phyloP scores from a whole-genome alignment of 2,888 invertebrate species.

The Lithosia quadra region DNA sequence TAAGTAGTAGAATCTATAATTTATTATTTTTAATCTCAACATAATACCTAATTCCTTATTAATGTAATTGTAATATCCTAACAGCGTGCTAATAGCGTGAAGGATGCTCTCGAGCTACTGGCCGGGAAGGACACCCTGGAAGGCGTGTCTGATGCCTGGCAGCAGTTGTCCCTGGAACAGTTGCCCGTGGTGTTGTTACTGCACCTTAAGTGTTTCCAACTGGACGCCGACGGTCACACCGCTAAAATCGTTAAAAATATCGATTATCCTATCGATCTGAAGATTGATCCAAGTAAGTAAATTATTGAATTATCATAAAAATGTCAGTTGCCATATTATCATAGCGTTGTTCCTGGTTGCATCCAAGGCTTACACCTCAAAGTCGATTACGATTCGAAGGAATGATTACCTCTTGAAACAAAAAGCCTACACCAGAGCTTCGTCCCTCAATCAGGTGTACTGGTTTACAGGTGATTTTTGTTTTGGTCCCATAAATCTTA shows the following conservation, averaged over 20 bases:
- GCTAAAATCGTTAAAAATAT: constrained; percentile 97
- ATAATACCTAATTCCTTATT: not conserved
- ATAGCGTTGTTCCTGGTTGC: not conserved
- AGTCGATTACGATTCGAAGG: too few relatives aligned
- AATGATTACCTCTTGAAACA: too few relatives aligned
- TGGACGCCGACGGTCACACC: constrained; percentile 94
- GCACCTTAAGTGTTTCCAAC: constrained; percentile 98
- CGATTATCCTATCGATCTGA: constrained; percentile 95
- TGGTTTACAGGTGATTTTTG: too few relatives aligned
- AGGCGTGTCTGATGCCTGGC: constrained; percentile 96
- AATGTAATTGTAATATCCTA: constrained; percentile 9
- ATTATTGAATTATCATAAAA: not conserved
- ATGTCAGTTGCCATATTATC: not conserved
- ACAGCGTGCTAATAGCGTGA: constrained; percentile 93
- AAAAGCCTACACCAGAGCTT: too few relatives aligned
- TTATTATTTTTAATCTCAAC: not conserved
- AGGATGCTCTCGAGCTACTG: constrained; percentile 95
- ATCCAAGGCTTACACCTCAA: too few relatives aligned
- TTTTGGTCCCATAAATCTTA: too few relatives aligned
- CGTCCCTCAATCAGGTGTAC: too few relatives aligned
- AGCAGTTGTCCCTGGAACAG: constrained; percentile 95
- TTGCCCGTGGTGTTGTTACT: constrained; percentile 95
- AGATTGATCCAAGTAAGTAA: constrained; percentile 93
- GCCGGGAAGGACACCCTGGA: constrained; percentile 95
- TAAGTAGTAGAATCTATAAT: not conserved